phyloP scores from a whole-genome alignment of 2,888 invertebrate species.

The Synergus laeviventris region DNA sequence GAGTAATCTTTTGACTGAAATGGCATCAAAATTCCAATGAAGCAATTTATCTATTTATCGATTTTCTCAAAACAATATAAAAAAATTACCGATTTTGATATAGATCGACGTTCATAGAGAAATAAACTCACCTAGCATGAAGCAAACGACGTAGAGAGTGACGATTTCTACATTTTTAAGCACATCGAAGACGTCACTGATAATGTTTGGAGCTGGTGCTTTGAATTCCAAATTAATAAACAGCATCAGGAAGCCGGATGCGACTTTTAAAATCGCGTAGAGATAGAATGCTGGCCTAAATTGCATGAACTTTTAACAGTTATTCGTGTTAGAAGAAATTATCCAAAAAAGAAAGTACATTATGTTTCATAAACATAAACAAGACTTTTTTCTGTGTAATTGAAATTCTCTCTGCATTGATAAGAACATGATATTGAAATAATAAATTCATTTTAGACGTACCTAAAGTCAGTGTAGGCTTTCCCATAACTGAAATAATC shows the following conservation, averaged over 20 bases:
- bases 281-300: constrained; percentile 87
- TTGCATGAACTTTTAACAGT: constrained; percentile 38
- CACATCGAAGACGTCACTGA: constrained; percentile 83
- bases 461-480: constrained; percentile 86
- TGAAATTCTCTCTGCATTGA: neutral
- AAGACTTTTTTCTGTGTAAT: no score
- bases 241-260: constrained; percentile 83
- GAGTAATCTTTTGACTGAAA: constrained; percentile 5
- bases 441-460: constrained; percentile 48
- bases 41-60: constrained; percentile 12
- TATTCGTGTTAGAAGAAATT: constrained; percentile 1
- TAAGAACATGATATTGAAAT: neutral
- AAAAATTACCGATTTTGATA: neutral
- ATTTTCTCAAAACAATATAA: neutral
- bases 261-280: constrained; percentile 83
- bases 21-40: constrained; percentile 6
- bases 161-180: constrained; percentile 84
- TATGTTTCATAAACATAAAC: no score
- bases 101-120: neutral
- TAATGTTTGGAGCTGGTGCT: constrained; percentile 83
- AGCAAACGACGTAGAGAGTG: constrained; percentile 84
- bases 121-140: constrained; percentile 81
- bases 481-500: constrained; percentile 85
- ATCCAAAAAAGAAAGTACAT: neutral
- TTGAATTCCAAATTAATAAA: constrained; percentile 87